A percentile compares a stretch with the other conserved stretches of the same genome.
Conservation (phyloP, 2,797 vertebrate genomes). For the Oreochromis grahami region DNA sequence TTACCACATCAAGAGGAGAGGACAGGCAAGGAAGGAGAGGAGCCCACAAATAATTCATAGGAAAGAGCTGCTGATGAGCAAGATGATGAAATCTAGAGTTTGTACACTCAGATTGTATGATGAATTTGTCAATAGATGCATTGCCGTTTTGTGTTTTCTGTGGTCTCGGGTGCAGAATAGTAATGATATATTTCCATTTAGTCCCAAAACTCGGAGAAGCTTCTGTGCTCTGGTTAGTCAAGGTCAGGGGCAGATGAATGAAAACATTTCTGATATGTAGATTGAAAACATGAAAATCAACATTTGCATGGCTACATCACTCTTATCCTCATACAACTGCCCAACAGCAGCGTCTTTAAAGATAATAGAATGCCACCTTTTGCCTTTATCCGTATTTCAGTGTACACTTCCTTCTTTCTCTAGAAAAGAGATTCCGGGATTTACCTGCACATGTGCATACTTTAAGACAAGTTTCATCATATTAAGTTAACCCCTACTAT, state of each 20-base stretch:
- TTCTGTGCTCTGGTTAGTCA: constrained; percentile 33
- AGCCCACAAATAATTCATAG: constrained; percentile 85
- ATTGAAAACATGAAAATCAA: constrained; percentile 44
- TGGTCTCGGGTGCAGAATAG: constrained; percentile 32
- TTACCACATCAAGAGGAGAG: constrained; percentile 78
- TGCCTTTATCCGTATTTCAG: constrained; percentile 9
- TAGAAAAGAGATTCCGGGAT: neutral
- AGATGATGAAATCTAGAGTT: constrained; percentile 83
- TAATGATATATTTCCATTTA: constrained; percentile 60
- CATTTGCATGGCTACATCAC: constrained; percentile 29
- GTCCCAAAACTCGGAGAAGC: constrained; percentile 12
- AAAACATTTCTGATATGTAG: constrained; percentile 38
- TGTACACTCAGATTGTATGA: constrained; percentile 71
- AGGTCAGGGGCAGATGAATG: constrained; percentile 52
- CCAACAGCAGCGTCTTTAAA: neutral
- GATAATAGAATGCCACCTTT: constrained; percentile 20
- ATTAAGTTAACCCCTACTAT: constrained; percentile 5
- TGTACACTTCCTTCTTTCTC: neutral
- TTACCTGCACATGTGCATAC: neutral
- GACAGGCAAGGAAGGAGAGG: constrained; percentile 49
- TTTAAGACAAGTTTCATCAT: neutral
- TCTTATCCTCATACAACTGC: constrained; percentile 36
- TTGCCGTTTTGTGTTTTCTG: constrained; percentile 52
- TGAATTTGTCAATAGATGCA: constrained; percentile 67
- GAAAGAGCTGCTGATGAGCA: constrained; percentile 81